These are phyloP conservation scores for Poeciliopsis presidionis DNA, from an alignment of 2,797 vertebrate genomes.

Conservation along the genomic window DNA sequence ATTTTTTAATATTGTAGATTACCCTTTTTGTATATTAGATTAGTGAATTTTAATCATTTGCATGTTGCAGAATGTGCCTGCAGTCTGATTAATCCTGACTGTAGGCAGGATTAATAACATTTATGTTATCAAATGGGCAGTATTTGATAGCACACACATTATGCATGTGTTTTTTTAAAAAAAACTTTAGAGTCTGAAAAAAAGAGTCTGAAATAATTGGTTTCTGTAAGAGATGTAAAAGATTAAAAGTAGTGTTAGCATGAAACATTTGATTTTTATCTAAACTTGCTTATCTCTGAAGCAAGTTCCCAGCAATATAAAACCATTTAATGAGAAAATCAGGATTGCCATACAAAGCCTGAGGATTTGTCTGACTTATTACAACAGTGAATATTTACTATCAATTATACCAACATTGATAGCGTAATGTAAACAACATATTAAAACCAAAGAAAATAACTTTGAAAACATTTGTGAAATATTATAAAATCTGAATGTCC, in stretches of 20 bases:
- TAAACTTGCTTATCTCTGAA: neutral
- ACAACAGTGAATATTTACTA: neutral
- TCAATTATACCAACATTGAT: neutral
- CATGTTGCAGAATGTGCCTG: neutral
- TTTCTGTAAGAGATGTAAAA: neutral
- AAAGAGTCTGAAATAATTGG: neutral
- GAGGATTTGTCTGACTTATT: neutral
- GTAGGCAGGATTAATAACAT: too few species aligned
- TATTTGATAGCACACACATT: neutral
- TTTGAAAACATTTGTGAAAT: neutral
- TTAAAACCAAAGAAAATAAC: neutral
- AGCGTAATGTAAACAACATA: neutral
- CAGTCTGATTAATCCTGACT: neutral
- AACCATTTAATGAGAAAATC: neutral
- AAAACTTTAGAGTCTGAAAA: too few species aligned
- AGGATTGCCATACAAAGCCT: neutral
- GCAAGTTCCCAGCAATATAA: neutral
- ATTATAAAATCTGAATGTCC: neutral
- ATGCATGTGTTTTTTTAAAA: neutral
- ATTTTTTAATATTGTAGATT: neutral
- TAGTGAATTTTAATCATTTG: neutral
- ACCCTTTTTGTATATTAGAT: neutral
- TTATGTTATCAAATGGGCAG: neutral
- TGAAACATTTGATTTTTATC: slow-evolving; percentile 6
- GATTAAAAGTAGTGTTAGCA: neutral